Evolutionary conservation across 2,797 vertebrate genomes (phyloP).

Genomic region (Agapornis canus): DNA sequence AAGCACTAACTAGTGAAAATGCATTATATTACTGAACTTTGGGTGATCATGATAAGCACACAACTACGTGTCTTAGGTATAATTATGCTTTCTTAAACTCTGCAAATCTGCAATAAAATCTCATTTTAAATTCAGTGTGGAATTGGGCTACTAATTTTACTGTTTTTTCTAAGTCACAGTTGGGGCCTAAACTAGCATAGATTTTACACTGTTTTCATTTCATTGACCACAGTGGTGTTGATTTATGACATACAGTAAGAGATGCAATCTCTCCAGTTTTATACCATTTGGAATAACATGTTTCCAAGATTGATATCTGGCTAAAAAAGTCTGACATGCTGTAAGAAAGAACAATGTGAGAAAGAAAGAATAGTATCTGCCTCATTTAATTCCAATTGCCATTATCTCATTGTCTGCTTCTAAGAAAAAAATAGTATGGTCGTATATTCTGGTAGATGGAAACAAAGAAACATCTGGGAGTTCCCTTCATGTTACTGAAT

Average conservation of each 20-base stretch:
- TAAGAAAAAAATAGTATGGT: not conserved
- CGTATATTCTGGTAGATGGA: not conserved
- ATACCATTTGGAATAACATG: not conserved
- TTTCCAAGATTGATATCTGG: not conserved
- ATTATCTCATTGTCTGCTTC: not conserved
- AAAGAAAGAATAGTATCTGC: not conserved
- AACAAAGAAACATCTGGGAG: not conserved
- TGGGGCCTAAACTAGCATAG: not conserved
- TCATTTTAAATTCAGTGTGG: not conserved
- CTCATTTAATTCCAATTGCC: not conserved
- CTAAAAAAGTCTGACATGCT: not conserved
- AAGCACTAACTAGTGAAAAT: not conserved
- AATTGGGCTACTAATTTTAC: not conserved
- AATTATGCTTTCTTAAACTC: not conserved
- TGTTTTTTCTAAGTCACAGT: not conserved
- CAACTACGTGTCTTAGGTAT: not conserved
- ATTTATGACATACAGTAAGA: not conserved
- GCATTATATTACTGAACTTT: not conserved
- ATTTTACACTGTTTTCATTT: not conserved
- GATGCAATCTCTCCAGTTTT: not conserved
- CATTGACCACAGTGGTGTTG: not conserved
- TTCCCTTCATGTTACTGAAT: not conserved
- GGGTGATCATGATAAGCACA: not conserved
- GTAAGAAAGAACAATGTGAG: not conserved
- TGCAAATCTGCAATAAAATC: constrained; percentile 3